Evolutionary conservation across 2,888 invertebrate species (phyloP), one percentile per base, ranked within the genome.

Genomic region (Spatulosminthurus flaviceps): DNA sequence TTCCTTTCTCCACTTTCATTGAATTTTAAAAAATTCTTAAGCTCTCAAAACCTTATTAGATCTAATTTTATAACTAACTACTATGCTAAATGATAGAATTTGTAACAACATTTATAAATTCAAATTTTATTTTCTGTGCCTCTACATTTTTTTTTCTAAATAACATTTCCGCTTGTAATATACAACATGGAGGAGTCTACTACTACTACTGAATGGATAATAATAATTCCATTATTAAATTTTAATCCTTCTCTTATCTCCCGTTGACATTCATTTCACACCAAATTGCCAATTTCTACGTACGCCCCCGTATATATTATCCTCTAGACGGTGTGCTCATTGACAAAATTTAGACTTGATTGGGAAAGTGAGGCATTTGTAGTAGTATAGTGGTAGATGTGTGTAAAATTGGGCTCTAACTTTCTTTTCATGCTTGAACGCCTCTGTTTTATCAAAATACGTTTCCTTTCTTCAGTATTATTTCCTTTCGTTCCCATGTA

Each of bases 51-150:
- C 51, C 7, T 51, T n/a, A n/a, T n/a, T n/a, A n/a, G n/a, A n/a
- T n/a, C n/a, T n/a, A n/a, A n/a, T n/a, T n/a, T n/a, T n/a, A n/a
- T n/a, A n/a, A n/a, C n/a, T n/a, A n/a, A n/a, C n/a, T n/a, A n/a
- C n/a, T n/a, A n/a, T n/a, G n/a, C n/a, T n/a, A n/a, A n/a, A n/a
- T n/a, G n/a, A n/a, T n/a, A n/a, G n/a, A n/a, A n/a, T n/a, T n/a
- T n/a, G n/a, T n/a, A 51, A 51, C 51, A n/a, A 51, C 51, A 51
- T 51, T 51, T 51, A 51, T 51, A 51, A 51, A 51, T 34, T 34
- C 34, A 34, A 4, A 34, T 34, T 11, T 19, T 51, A 51, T 51
- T 11, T 51, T 51, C 5, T n/a, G 16, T 51, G 16, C 51, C 51
- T 51, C 5, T 19, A 51, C 9, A n/a, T n/a, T n/a, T n/a, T n/a